Evolutionary conservation across 2,888 invertebrate genomes (phyloP).

Genomic region (Pasiphila rectangulata): DNA sequence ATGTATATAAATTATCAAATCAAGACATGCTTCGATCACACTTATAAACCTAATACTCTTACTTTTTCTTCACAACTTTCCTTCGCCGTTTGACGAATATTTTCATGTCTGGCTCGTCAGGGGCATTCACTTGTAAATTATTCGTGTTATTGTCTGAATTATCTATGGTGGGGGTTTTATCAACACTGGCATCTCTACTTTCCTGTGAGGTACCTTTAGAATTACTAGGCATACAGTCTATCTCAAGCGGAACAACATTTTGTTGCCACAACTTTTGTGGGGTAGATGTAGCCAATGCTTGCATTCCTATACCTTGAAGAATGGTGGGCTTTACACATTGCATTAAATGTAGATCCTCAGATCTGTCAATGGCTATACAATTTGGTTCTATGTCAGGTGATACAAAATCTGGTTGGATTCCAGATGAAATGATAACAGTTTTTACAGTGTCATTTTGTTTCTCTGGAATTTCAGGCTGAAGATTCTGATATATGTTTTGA

Average conservation of each 20-base stretch:
- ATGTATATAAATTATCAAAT: no score
- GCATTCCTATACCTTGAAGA: slow-evolving; percentile 32
- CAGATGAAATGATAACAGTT: slow-evolving; percentile 60
- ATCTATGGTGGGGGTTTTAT: slow-evolving; percentile 26
- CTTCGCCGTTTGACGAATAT: slow-evolving; percentile 63
- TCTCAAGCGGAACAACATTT: slow-evolving; percentile 15
- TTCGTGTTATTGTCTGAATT: slow-evolving; percentile 33
- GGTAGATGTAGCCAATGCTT: slow-evolving; percentile 66
- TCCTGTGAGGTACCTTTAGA: slow-evolving; percentile 34
- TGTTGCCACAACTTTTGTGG: slow-evolving; percentile 46
- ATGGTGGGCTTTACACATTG: slow-evolving; percentile 23
- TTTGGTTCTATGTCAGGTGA: slow-evolving; percentile 12
- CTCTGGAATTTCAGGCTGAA: slow-evolving; percentile 20
- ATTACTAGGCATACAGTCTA: slow-evolving; percentile 10
- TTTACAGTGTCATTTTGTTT: slow-evolving; percentile 45
- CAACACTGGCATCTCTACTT: slow-evolving; percentile 24
- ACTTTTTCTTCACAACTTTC: slow-evolving; percentile 47
- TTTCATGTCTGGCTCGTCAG: slow-evolving; percentile 63
- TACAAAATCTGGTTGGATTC: slow-evolving; percentile 43
- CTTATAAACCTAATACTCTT: slow-evolving; percentile 4
- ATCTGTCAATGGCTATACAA: slow-evolving; percentile 2
- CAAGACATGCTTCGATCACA: no score
- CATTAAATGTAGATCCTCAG: slow-evolving; percentile 18
- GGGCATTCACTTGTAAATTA: slow-evolving; percentile 34
- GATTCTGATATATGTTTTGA: slow-evolving; percentile 34